Evolutionary conservation across 2,888 invertebrate genomes (phyloP).

Genomic region (Stenchaetothrips biformis): DNA sequence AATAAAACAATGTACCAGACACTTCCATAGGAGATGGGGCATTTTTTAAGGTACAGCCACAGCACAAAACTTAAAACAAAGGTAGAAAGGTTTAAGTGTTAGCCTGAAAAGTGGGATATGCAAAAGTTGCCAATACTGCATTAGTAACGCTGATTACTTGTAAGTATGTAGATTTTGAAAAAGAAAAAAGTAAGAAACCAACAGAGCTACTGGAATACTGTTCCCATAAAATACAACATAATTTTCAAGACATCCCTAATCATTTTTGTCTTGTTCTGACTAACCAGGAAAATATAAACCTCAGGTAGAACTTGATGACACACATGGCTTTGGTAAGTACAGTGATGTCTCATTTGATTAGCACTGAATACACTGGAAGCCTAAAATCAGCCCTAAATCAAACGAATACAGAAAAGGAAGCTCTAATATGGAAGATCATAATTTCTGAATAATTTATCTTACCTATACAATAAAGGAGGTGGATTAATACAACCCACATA

Average conservation of each 20-base stretch:
- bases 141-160: too few species aligned
- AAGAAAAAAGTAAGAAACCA: too few species aligned
- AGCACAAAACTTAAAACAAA: not conserved
- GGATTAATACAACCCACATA: too few species aligned
- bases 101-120: too few species aligned
- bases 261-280: too few species aligned
- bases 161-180: too few species aligned
- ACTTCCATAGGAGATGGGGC: not conserved
- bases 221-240: too few species aligned
- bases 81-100: not conserved
- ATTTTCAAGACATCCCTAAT: too few species aligned
- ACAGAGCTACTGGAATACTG: too few species aligned
- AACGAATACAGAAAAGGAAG: not conserved
- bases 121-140: too few species aligned
- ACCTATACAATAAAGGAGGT: too few species aligned
- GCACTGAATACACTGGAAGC: not conserved
- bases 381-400: not conserved
- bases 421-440: constrained; percentile 17
- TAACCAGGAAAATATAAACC: not conserved
- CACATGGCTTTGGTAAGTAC: not conserved
- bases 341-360: not conserved
- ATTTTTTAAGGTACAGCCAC: not conserved
- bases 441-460: not conserved
- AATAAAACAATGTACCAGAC: constrained; percentile 6
- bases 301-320: not conserved